Evolutionary conservation across 2,888 invertebrate species (phyloP), one percentile per base, ranked within the genome.

Genomic region (Drosophila cracens): DNA sequence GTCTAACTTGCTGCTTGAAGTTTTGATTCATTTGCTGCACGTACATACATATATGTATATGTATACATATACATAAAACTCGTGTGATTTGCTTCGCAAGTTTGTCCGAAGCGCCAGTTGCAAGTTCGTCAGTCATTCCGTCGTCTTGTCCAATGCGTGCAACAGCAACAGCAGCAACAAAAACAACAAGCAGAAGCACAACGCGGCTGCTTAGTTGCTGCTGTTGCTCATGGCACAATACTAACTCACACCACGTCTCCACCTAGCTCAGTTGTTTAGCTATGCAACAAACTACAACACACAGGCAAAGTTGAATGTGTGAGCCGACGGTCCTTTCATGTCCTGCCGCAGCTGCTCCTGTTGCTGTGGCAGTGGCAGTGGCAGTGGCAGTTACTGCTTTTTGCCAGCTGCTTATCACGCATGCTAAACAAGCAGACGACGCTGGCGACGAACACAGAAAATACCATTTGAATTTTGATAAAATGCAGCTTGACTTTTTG

Each of bases 401-500:
- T 81, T 83, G 78, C 76, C 70, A 53, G 76, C 81, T 86, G 83
- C 81, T 85, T 89, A 84, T 87, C 83, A 87, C 79, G 81, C 79
- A 87, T 87, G 89, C 87, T 81, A 83, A 89, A 80, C 87, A 87
- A 82, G 83, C 76, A 85, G 75, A 74, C 81, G 77, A 63, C 79
- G 71, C 48, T 64, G 66, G 49, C 58, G 60, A 70, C 71, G 70
- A 51, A 64, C 62, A 74, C 70, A 76, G 74, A 82, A 81, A 81
- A 78, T 81, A 79, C 75, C 77, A 84, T 89, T 89, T 89, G 86
- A 87, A 84, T 89, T 89, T 84, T 88, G 88, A 89, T 89, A 87
- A 85, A 87, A 81, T 85, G 82, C 76, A 81, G 81, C 78, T 77
- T 74, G 79, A 87, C 79, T 82, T 82, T 79, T 81, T 82, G 82